These are phyloP conservation scores for Hyposoter didymator DNA, from an alignment of 2,888 invertebrate species.

Conservation along the genomic window DNA sequence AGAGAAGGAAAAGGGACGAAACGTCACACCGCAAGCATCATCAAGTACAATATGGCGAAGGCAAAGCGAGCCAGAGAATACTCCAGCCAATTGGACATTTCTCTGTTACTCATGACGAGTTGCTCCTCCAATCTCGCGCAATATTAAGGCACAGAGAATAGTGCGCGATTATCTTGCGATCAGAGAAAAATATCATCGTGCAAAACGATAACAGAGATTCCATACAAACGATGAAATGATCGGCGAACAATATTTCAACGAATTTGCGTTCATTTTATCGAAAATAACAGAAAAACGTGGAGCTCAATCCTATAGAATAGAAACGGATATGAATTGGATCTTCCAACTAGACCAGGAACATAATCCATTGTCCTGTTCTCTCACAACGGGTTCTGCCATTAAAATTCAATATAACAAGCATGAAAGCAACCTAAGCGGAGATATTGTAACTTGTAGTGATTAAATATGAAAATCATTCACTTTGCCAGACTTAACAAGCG, in stretches of 20 bases:
- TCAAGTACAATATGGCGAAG: slow-evolving; percentile 46
- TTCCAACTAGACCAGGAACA: not conserved
- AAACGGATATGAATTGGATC: not conserved
- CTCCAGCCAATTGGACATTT: slow-evolving; percentile 38
- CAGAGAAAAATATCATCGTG: not conserved
- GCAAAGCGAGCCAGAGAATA: slow-evolving; percentile 45
- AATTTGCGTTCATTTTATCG: not conserved
- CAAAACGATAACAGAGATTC: not conserved
- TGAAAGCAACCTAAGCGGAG: not conserved
- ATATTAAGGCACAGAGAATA: slow-evolving; percentile 29
- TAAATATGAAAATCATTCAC: not conserved
- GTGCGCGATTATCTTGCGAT: slow-evolving; percentile 32
- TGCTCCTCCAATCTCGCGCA: slow-evolving; percentile 35
- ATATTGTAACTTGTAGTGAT: not conserved
- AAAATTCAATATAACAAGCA: not conserved
- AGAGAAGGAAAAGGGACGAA: slow-evolving; percentile 29
- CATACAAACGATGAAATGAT: not conserved
- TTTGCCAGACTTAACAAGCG: not conserved
- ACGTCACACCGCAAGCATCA: slow-evolving; percentile 64
- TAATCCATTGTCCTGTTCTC: not conserved
- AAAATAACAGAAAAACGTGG: not conserved
- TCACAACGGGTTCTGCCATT: not conserved
- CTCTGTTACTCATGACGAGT: slow-evolving; percentile 45
- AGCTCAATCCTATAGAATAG: not conserved
- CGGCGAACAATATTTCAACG: not conserved